Percentiles rank a stretch among this genome's conserved stretches.
Conservation (phyloP, 1,140 invertebrate species). For the Sinella curviseta region DNA sequence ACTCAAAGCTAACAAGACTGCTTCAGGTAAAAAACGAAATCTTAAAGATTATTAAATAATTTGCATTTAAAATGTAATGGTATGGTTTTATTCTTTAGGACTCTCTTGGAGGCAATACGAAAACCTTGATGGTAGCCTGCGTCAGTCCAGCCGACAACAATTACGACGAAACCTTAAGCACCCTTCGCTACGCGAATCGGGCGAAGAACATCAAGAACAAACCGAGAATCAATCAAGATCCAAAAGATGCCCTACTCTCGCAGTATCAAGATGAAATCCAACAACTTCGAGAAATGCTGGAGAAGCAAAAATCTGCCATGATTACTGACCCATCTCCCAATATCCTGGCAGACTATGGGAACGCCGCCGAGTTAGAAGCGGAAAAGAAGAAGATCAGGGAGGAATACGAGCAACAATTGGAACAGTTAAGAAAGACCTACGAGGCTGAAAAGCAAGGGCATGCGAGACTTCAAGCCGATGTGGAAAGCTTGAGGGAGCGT, state of each 20-base stretch:
- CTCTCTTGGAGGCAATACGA: slow-evolving; percentile 75
- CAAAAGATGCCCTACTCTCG: slow-evolving; percentile 83
- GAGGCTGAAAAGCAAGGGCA: slow-evolving; percentile 63
- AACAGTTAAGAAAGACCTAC: slow-evolving; percentile 60
- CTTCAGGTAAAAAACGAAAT: slow-evolving; percentile 65
- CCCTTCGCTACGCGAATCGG: slow-evolving; percentile 81
- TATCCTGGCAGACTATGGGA: neutral
- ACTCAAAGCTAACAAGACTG: slow-evolving; percentile 86
- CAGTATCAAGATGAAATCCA: slow-evolving; percentile 84
- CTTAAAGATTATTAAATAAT: neutral
- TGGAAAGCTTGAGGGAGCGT: slow-evolving; percentile 59
- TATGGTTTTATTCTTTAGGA: neutral
- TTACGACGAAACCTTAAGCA: slow-evolving; percentile 87
- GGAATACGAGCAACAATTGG: slow-evolving; percentile 58
- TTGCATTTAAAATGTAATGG: neutral
- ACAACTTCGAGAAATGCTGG: slow-evolving; percentile 66
- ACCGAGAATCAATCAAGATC: slow-evolving; percentile 89
- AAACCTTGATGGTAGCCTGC: slow-evolving; percentile 92
- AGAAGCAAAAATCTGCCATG: slow-evolving; percentile 52
- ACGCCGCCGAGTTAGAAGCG: slow-evolving; percentile 53
- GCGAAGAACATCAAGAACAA: slow-evolving; percentile 94
- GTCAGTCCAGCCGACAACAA: slow-evolving; percentile 85
- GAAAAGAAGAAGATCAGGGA: slow-evolving; percentile 56
- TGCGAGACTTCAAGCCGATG: slow-evolving; percentile 62
- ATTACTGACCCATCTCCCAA: neutral